Evolutionary conservation across 2,888 invertebrate species (phyloP), one percentile per base, ranked within the genome.

Genomic region (Sussaba pulchella): DNA sequence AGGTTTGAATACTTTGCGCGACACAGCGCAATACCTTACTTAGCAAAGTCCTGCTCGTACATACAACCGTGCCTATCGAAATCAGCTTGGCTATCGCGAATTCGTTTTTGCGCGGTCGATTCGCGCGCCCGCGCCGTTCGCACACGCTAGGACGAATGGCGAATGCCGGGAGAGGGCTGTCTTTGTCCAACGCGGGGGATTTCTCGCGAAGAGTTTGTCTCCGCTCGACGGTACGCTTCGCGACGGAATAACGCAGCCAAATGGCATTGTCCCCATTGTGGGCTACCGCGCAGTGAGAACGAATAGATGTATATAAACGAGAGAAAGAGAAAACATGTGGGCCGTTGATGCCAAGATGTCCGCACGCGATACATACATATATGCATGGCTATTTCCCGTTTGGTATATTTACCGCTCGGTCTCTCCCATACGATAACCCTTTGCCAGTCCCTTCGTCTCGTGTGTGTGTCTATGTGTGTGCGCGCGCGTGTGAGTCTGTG

Each of bases 181-280:
- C 74, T 78, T 81, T 72, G 70, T 69, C 54, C 67, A n/a, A 47
- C 31, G 47, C 50, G 39, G 24, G n/a, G 24, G 31, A 54, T 50
- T 63, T 77, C 59, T 69, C 66, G 57, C 64, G 12, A n/a, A n/a
- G 39, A 63, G 71, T 64, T 59, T 19, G 24, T 41, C 21, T 50
- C 17, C 43, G 5, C 73, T 45, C 76, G 61, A 57, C 79, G 82
- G 84, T 87, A 86, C 86, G 86, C 88, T 80, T 81, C 82, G 79
- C 84, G 84, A 76, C 85, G 86, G 85, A 85, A 87, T 85, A 73
- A 79, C 67, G 61, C 67, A 57, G 61, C 83, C 82, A 82, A n/a
- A 82, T 74, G 84, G 85, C 82, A 89, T 88, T 88, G 87, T 89
- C 87, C 85, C 81, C 86, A 87, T 88, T 88, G 89, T 88, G 75